Percentiles rank a stretch among this genome's conserved stretches.
phyloP scores from a whole-genome alignment of 2,888 invertebrate species.

The Gymnoscelis rufifasciata region DNA sequence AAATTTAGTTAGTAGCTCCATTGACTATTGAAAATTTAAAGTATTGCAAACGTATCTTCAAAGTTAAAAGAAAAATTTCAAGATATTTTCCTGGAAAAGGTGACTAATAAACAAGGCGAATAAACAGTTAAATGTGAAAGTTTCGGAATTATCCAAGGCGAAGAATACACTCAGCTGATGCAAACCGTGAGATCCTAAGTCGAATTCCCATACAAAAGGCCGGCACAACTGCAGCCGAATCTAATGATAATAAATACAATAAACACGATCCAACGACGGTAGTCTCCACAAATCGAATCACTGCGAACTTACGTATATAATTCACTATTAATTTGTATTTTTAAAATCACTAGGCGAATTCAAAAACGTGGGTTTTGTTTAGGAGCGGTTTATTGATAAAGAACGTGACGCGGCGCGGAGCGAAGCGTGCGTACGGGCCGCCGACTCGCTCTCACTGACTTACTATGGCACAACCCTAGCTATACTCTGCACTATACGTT shows the following conservation, averaged over 20 bases:
- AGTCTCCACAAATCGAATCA: constrained; percentile 70
- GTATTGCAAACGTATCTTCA: too few species aligned
- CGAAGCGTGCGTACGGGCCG: constrained; percentile 46
- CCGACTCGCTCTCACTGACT: constrained; percentile 59
- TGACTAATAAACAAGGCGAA: constrained; percentile 24
- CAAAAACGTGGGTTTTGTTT: constrained; percentile 23
- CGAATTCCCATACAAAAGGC: constrained; percentile 21
- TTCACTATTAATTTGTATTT: constrained; percentile 33
- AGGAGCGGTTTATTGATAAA: constrained; percentile 7
- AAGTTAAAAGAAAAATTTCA: too few species aligned
- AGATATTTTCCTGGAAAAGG: constrained; percentile 23
- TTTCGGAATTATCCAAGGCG: constrained; percentile 12
- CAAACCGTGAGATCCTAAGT: constrained; percentile 9
- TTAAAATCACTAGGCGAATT: constrained; percentile 32
- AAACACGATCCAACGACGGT: constrained; percentile 51
- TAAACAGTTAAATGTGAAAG: constrained; percentile 25
- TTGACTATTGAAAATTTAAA: too few species aligned
- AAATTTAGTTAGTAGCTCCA: too few species aligned
- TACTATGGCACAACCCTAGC: constrained; percentile 39
- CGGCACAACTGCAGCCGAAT: constrained; percentile 23
- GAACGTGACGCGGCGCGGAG: constrained; percentile 23
- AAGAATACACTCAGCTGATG: constrained; percentile 8
- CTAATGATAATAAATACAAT: constrained; percentile 37
- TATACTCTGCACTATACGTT: constrained; percentile 44
- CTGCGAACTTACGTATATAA: constrained; percentile 59